Evolutionary conservation across 2,888 invertebrate species (phyloP).

Genomic region (Dinocampus coccinellae): DNA sequence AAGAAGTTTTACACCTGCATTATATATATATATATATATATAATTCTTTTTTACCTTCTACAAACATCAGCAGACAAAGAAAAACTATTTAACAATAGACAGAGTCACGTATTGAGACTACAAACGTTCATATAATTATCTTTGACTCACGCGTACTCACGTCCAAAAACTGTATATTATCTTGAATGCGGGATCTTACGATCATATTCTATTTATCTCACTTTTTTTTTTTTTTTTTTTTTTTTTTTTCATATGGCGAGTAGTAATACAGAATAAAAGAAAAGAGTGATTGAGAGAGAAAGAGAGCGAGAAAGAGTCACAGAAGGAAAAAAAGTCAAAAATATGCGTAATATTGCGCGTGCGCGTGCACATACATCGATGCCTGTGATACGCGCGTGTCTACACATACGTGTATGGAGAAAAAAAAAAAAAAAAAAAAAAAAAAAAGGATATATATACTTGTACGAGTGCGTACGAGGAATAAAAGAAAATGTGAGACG

Average conservation of each 20-base stretch:
- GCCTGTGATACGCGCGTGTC: slow-evolving; percentile 37
- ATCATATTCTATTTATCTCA: no score
- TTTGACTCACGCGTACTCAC: slow-evolving; percentile 47
- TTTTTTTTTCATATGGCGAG: not conserved
- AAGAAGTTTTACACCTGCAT: not conserved
- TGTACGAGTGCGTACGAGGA: not conserved
- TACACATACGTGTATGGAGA: slow-evolving; percentile 38
- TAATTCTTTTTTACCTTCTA: not conserved
- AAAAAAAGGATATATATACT: no score
- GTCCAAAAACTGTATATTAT: slow-evolving; percentile 44
- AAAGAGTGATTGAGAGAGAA: no score
- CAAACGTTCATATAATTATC: slow-evolving; percentile 52
- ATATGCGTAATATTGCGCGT: slow-evolving; percentile 7
- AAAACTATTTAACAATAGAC: slow-evolving; percentile 28
- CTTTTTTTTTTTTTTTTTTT: no score
- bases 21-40: not conserved
- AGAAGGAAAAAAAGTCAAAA: no score
- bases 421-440: no score
- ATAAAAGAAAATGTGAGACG: slow-evolving; percentile 7
- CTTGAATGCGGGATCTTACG: slow-evolving; percentile 40
- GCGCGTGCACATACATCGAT: slow-evolving; percentile 21
- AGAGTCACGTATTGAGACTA: slow-evolving; percentile 48
- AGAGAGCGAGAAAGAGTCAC: no score
- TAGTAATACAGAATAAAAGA: no score
- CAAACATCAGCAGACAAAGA: not conserved